Evolutionary conservation across 1,140 invertebrate species (phyloP), one percentile per base, ranked within the genome.

Genomic region (Nixonia krombeini): DNA sequence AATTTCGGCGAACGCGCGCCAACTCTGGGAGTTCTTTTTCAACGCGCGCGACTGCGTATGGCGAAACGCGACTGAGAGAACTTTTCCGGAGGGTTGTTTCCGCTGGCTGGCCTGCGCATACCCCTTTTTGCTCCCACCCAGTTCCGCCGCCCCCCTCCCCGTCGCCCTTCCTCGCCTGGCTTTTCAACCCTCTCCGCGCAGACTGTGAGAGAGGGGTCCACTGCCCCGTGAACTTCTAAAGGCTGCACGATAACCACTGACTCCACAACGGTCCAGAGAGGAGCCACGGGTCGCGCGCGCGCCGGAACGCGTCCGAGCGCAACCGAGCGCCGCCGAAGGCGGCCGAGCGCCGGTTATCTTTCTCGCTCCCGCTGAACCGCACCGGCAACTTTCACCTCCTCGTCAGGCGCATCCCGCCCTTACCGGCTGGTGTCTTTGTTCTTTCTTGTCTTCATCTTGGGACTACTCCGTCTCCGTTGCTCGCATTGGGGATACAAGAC

Each of bases 271-370:
- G 56, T 67, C 50, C 56, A 67, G 55, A 52, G 29, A 5, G 46
- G 45, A 67, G 64, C 57, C 65, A 62, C 65, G 65, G 58, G 65
- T 56, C 65, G 57, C 58, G 65, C 65, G 65, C 65, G 65, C 65
- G 65, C 65, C 65, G 57, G 58, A 68, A 58, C 65, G 58, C 53
- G 65, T 44, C 52, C 57, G 65, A 57, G 9, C 10, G 17, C 4
- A 1, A 0, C 57, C 65, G 65, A 62, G n/a, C 16, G 10, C 1
- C 0, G 0, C 4, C 64, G 64, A 33, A 0, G 0, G 5, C 0
- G 0, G 3, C 29, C 63, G 63, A 67, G 37, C 63, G 9, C n/a
- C n/a, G n/a, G n/a, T n/a, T n/a, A n/a, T n/a, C n/a, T n/a, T n/a
- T n/a, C n/a, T n/a, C n/a, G n/a, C n/a, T n/a, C n/a, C n/a, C n/a